These are phyloP conservation scores for Sparus aurata DNA, from an alignment of 2,797 vertebrate species.

Conservation along the genomic window DNA sequence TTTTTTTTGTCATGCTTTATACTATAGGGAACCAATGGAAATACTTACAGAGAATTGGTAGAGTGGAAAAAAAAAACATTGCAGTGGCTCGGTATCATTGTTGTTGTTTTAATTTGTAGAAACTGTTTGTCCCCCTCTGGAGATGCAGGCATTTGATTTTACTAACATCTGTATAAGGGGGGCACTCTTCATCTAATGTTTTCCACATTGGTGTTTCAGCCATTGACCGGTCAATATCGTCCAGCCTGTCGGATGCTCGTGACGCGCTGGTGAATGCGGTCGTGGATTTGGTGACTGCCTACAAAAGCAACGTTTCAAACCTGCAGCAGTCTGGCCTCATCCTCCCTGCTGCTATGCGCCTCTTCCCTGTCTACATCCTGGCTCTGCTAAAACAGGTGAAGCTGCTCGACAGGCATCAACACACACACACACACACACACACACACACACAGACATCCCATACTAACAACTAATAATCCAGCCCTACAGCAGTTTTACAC, in stretches of 20 bases:
- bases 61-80: not conserved
- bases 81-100: too few relatives aligned
- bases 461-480: not conserved
- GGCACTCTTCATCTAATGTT: not conserved
- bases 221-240: conserved; percentile 94
- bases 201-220: conserved; percentile 67
- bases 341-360: conserved; percentile 89
- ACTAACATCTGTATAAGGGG: too few relatives aligned
- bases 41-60: not conserved
- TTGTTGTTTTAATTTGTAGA: not conserved
- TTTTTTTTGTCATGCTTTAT: not conserved
- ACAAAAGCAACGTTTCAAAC: conserved; percentile 90
- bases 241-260: conserved; percentile 94
- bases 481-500: not conserved
- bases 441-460: not conserved
- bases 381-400: conserved; percentile 96
- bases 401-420: not conserved
- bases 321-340: conserved; percentile 90
- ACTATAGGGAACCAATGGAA: not conserved
- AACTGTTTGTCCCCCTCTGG: not conserved
- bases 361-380: conserved; percentile 95
- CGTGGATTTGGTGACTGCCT: conserved; percentile 91
- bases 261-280: conserved; percentile 96
- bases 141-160: not conserved
- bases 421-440: not conserved